phyloP scores from a whole-genome alignment of 2,888 invertebrate genomes.

The Sinopyrophorus schimmeli region DNA sequence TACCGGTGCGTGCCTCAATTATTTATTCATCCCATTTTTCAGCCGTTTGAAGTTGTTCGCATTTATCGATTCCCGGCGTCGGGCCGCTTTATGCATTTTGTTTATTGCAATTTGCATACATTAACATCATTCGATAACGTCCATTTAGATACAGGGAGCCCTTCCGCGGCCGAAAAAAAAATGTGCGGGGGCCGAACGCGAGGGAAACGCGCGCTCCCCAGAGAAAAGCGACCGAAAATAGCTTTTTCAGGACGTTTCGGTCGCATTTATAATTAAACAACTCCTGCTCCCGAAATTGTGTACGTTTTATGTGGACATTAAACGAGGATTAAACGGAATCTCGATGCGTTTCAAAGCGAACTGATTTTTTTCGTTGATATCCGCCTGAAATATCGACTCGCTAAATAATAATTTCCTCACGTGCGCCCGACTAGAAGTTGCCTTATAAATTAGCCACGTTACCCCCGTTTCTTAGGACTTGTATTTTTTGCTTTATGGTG shows the following conservation, averaged over 20 bases:
- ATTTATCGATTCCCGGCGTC: constrained; percentile 3
- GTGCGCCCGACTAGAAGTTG: no score
- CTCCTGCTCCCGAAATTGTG: constrained; percentile 5
- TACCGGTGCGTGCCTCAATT: constrained; percentile 23
- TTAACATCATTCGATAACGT: constrained; percentile 12
- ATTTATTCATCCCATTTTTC: constrained; percentile 26
- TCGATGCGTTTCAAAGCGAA: background rate
- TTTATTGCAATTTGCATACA: constrained; percentile 15
- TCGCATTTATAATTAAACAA: constrained; percentile 14
- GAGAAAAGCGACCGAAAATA: constrained; percentile 6
- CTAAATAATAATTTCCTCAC: no score
- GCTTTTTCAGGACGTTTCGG: constrained; percentile 11
- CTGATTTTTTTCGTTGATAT: constrained; percentile 1
- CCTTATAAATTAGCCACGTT: no score
- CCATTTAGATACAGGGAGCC: constrained; percentile 10
- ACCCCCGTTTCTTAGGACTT: no score
- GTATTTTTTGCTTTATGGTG: no score
- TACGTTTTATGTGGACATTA: constrained; percentile 4
- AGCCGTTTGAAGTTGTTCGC: constrained; percentile 12
- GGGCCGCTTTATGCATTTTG: constrained; percentile 12
- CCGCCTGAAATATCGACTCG: no score
- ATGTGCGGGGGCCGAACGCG: no score
- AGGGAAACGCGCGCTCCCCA: constrained; percentile 5
- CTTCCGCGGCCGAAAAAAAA: constrained; percentile 3
- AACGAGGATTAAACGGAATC: background rate